These are phyloP conservation scores for Oreochromis mossambicus DNA, from an alignment of 2,797 vertebrate species.

Conservation along the genomic window DNA sequence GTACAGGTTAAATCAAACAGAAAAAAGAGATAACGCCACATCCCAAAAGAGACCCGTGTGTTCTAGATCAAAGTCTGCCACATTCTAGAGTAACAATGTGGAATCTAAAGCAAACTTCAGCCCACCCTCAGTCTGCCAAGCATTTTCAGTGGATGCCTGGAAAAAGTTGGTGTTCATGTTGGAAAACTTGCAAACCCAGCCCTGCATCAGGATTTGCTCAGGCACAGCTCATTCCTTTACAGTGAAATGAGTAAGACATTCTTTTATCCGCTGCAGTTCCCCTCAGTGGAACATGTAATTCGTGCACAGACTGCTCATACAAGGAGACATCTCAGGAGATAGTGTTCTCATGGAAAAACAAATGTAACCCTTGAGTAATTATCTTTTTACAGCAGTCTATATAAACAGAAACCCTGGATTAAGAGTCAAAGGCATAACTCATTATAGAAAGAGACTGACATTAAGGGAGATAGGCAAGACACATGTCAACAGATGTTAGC, in stretches of 20 bases:
- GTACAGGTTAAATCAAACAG: background rate
- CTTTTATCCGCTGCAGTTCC: slow-evolving; percentile 27
- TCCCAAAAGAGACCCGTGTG: background rate
- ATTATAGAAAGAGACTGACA: background rate
- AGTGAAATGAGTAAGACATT: slow-evolving; percentile 67
- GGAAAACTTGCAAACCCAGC: slow-evolving; percentile 67
- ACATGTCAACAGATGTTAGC: slow-evolving; percentile 10
- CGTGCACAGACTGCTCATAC: background rate
- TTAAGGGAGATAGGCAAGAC: slow-evolving; percentile 10
- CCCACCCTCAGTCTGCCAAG: slow-evolving; percentile 41
- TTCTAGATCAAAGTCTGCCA: background rate
- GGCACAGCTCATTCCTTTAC: slow-evolving; percentile 55
- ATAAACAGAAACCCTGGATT: background rate
- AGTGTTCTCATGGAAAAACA: slow-evolving; percentile 11
- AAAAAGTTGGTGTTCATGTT: slow-evolving; percentile 64
- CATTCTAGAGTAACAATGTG: slow-evolving; percentile 20
- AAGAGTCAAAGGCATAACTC: background rate
- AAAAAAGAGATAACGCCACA: background rate
- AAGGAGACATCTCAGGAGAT: background rate
- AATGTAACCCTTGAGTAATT: background rate
- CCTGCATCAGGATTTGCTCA: slow-evolving; percentile 50
- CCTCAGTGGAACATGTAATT: slow-evolving; percentile 38
- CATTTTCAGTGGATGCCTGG: slow-evolving; percentile 68
- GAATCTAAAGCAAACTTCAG: slow-evolving; percentile 39
- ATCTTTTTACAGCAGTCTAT: background rate